Evolutionary conservation across 2,888 invertebrate species (phyloP).

Genomic region (Hypercompe scribonia): DNA sequence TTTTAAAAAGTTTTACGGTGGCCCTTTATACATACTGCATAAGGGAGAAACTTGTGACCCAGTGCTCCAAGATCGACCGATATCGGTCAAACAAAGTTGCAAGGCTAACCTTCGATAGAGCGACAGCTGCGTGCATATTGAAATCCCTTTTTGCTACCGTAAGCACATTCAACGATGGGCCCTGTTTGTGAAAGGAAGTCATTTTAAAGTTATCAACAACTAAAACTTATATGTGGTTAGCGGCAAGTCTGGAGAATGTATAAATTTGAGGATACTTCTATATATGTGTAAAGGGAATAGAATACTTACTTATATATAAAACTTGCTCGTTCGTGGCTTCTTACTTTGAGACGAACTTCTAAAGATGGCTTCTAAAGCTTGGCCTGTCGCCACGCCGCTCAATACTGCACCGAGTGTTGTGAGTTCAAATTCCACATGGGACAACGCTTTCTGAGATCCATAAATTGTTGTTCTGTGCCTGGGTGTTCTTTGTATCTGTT

Average conservation of each 20-base stretch:
- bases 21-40: constrained; percentile 2
- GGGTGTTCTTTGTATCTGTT: too few relatives aligned
- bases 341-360: too few relatives aligned
- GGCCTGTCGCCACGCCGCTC: too few relatives aligned
- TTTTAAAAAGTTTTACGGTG: too few relatives aligned
- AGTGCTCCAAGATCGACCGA: background rate
- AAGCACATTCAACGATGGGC: background rate
- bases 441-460: too few relatives aligned
- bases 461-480: too few relatives aligned
- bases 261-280: background rate
- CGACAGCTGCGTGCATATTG: constrained; percentile 15
- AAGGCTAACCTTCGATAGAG: constrained; percentile 2
- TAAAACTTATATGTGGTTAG: background rate
- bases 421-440: too few relatives aligned
- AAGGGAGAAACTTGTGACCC: constrained; percentile 3
- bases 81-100: constrained; percentile 5
- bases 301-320: background rate
- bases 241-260: background rate
- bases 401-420: too few relatives aligned
- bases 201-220: background rate
- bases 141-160: background rate
- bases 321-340: background rate
- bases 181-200: background rate
- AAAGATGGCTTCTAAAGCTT: too few relatives aligned
- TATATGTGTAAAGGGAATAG: background rate